Base-by-base conservation (phyloP, 1,140 invertebrate species). In the Drosophila prosaltans region DNA sequence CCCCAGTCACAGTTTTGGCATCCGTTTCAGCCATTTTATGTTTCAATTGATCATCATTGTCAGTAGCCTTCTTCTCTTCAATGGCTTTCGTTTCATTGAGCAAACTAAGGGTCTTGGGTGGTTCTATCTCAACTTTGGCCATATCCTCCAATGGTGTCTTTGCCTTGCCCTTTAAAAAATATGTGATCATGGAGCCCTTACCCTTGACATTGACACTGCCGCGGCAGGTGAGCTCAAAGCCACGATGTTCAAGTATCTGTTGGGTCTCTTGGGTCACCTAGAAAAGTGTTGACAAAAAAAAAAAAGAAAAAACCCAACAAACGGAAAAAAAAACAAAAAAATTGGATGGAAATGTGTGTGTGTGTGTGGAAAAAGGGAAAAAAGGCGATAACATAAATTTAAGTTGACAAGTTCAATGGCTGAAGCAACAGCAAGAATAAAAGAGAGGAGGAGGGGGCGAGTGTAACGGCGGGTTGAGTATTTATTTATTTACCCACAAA, bases 131-230 rank as follows among this genome's bases (percentile, higher is more conserved):
- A 7, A 55, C 11, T 43, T 71, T 58, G 26, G 69, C 24, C 41
- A 66, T n/a, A 7, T 72, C 69, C 11, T 76, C 70, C 8, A 67
- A 43, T 2, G 66, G 58, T 94, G 95, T 62, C 95, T 95, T 54
- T 32, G 80, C 91, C 51, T 95, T 54, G 39, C 82, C 91, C 55
- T 92, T 92, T 1, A 98, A 93, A 91, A 98, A 97, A 93, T 97
- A 98, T 0, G 98, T 98, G n/a, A 97, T 94, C 97, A 98, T 98
- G 51, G 97, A 96, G 0, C 98, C 98, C 93, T 98, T 98, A 24
- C 98, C 98, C 93, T 98, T 98, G 2, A 98, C 97, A 76, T 97
- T 95, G 21, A 98, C 96, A 3, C 94, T 95, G 0, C 97, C 97
- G 10, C 97, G 94, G 91, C 96, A 97, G 1, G 94, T 95, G 7